Evolutionary conservation across 2,113 vertebrate species (phyloP), one percentile per base, ranked within the genome.

Genomic region (Thamnaconus septentrionalis): DNA sequence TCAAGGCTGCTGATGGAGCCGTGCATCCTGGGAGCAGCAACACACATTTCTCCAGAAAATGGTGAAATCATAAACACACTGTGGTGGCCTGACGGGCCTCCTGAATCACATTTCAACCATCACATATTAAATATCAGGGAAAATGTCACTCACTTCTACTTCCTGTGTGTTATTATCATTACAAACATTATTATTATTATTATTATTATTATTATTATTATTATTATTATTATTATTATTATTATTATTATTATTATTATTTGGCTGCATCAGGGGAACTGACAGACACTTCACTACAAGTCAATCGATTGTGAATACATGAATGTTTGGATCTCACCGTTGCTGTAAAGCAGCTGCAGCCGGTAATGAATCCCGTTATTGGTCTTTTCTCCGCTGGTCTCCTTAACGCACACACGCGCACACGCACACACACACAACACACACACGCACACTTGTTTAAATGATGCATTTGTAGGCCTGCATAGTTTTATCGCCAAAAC

Each of bases 331-430:
- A 57, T 57, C 56, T 93, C 91, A 97, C 96, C 96, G 51, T 96
- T 97, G 80, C 94, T 96, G 91, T 96, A 97, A 60, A 97, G 95
- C 39, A 96, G 95, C 89, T 97, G 96, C 58, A 97, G 92, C 78
- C 95, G 92, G 90, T 97, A 97, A 88, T 97, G 96, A 80, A 97
- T 96, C 69, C 96, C 95, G 76, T 97, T 97, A 90, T 97, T 97
- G 84, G 96, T 96, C 93, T 96, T 97, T 87, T 97, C 96, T 57
- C 93, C 95, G 89, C 92, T 95, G 64, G 92, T 93, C 90, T 97
- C 96, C 96, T 97, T 75, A 76, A 71, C 66, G 81, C 41, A 71
- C n/a, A 69, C 44, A 66, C 45, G 57, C 65, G 73, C 65, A 74
- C 55, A 80, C 42, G 53, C 54, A 73, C 61, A 73, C 49, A 79